Conservation (phyloP, 2,888 invertebrate species). For the Heliconius aoede region DNA sequence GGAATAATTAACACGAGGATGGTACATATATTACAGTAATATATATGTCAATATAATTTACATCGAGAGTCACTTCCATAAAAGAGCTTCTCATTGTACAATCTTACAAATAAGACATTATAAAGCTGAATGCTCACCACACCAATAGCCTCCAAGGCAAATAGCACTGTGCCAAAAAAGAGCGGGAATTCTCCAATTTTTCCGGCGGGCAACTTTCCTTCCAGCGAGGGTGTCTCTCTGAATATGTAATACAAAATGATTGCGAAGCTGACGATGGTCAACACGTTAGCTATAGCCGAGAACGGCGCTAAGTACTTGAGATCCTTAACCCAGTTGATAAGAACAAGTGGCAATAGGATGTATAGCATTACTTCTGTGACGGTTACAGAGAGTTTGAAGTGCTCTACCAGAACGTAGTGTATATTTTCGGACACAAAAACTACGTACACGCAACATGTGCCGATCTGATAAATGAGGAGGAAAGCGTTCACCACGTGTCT, state of each 20-base stretch:
- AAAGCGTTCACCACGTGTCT: conserved; percentile 90
- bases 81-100: not conserved
- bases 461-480: conserved; percentile 94
- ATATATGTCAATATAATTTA: conserved; percentile 12
- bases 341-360: conserved; percentile 88
- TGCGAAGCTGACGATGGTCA: conserved; percentile 92
- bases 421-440: conserved; percentile 96
- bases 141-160: conserved; percentile 97
- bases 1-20: too few species aligned
- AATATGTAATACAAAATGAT: conserved; percentile 94
- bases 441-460: conserved; percentile 98
- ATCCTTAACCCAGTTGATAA: conserved; percentile 92
- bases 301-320: conserved; percentile 94
- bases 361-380: conserved; percentile 88
- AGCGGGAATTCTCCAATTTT: conserved; percentile 89
- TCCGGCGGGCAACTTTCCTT: conserved; percentile 86
- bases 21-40: not conserved
- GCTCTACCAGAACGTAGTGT: conserved; percentile 85
- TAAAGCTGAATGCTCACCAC: conserved; percentile 84
- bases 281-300: conserved; percentile 93
- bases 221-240: conserved; percentile 86
- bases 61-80: conserved; percentile 9
- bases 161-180: conserved; percentile 97
- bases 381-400: conserved; percentile 78
- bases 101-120: not conserved